These are phyloP conservation scores for Linnaemya tessellans DNA, from an alignment of 2,888 invertebrate species.

Conservation along the genomic window DNA sequence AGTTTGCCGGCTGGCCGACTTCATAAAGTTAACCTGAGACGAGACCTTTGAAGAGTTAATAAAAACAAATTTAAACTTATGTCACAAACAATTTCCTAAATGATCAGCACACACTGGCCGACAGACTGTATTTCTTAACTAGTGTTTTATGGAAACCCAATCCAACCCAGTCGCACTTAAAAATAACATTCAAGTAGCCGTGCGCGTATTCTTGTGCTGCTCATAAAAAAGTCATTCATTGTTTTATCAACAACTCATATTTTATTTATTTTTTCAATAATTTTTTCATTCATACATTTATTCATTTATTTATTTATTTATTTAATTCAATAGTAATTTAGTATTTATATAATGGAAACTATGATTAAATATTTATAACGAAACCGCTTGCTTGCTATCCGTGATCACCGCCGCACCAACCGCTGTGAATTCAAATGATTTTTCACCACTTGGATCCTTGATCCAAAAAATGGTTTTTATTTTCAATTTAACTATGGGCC, in stretches of 20 bases:
- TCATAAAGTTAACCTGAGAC: slow-evolving; percentile 11
- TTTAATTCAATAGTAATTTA: slow-evolving; percentile 41
- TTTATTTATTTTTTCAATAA: slow-evolving; percentile 17
- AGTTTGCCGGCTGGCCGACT: slow-evolving; percentile 5
- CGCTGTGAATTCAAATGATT: slow-evolving; percentile 59
- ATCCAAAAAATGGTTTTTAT: slow-evolving; percentile 35
- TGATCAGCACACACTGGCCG: not conserved
- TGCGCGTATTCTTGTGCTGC: not conserved
- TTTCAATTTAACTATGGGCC: slow-evolving; percentile 19
- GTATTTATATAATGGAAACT: slow-evolving; percentile 56
- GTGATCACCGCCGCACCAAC: slow-evolving; percentile 33
- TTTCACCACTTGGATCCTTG: slow-evolving; percentile 52
- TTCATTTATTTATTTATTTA: slow-evolving; percentile 26
- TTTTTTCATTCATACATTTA: slow-evolving; percentile 21
- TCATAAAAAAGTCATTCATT: slow-evolving; percentile 27
- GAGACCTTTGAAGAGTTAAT: slow-evolving; percentile 22
- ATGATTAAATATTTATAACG: slow-evolving; percentile 50
- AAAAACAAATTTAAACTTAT: not conserved
- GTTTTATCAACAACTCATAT: slow-evolving; percentile 27
- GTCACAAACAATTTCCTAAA: slow-evolving; percentile 12
- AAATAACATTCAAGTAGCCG: not conserved
- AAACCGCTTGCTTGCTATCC: not conserved
- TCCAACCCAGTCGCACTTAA: slow-evolving; percentile 5
- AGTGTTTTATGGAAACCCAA: slow-evolving; percentile 17
- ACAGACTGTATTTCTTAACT: no score